Conservation (phyloP, 2,113 vertebrate species). For the Stegostoma tigrinum region DNA sequence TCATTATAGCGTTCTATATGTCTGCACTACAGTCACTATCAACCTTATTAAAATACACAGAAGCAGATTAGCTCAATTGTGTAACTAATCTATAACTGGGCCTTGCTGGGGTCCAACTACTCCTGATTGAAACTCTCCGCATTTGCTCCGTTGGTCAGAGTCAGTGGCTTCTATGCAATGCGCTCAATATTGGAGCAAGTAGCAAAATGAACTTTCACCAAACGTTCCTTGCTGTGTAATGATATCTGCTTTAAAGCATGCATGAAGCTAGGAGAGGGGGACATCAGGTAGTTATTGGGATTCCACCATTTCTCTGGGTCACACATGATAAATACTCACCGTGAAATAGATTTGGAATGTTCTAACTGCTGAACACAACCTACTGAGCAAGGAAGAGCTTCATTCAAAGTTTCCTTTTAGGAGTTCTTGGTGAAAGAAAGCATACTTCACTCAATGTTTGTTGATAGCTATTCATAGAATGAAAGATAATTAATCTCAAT, state of each 20-base stretch:
- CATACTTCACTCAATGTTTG: not conserved
- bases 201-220: not conserved
- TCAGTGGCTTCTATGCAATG: not conserved
- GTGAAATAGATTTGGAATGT: not conserved
- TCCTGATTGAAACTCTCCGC: not conserved
- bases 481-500: not conserved
- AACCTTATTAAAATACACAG: slow-evolving; percentile 17
- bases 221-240: not conserved
- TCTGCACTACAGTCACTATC: not conserved
- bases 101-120: not conserved
- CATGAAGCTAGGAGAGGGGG: not conserved
- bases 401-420: not conserved
- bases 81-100: not conserved
- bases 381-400: not conserved
- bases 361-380: not conserved
- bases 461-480: not conserved
- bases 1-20: slow-evolving; percentile 3
- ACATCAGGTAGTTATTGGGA: not conserved
- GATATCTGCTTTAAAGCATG: not conserved
- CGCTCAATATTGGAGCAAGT: not conserved
- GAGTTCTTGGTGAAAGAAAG: not conserved
- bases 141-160: not conserved
- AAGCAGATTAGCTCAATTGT: too few species aligned
- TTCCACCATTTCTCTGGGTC: not conserved
- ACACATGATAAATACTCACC: not conserved